Percentiles rank a stretch among this genome's conserved stretches.
These are phyloP conservation scores for Amphiduros pacificus DNA, from an alignment of 2,888 invertebrate genomes.

Conservation along the genomic window DNA sequence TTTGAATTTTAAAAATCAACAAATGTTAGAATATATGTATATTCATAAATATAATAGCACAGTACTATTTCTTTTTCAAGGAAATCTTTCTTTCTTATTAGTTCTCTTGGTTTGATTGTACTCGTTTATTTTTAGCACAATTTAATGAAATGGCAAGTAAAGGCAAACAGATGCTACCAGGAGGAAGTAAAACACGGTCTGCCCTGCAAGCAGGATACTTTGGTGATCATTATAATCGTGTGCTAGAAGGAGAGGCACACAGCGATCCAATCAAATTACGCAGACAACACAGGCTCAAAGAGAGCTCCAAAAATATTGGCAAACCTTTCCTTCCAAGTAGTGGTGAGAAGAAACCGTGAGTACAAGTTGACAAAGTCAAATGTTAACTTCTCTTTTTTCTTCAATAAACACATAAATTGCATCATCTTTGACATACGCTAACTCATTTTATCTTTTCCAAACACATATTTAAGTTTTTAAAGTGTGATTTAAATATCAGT, in stretches of 20 bases:
- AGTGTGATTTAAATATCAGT: neutral
- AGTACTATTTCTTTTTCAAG: too few relatives aligned
- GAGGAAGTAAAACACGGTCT: constrained; percentile 50
- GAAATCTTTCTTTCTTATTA: too few relatives aligned
- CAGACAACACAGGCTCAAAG: constrained; percentile 48
- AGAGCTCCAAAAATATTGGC: constrained; percentile 53
- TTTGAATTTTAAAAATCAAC: too few relatives aligned
- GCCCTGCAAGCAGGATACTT: constrained; percentile 57
- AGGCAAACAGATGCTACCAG: constrained; percentile 57
- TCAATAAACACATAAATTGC: too few relatives aligned
- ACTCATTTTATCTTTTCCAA: too few relatives aligned
- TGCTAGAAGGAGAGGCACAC: constrained; percentile 57
- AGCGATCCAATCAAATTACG: constrained; percentile 55
- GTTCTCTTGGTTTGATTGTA: too few relatives aligned
- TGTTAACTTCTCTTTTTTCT: too few relatives aligned
- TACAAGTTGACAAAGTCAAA: too few relatives aligned
- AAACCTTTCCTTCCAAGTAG: constrained; percentile 58
- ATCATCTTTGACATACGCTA: too few relatives aligned
- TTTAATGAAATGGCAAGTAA: constrained; percentile 56
- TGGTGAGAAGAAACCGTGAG: constrained; percentile 55
- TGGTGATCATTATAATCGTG: constrained; percentile 49
- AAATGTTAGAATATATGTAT: too few relatives aligned
- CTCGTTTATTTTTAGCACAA: constrained; percentile 37
- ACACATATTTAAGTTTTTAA: too few relatives aligned
- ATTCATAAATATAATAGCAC: too few relatives aligned